phyloP scores from a whole-genome alignment of 2,113 vertebrate species.

The Pachycephala philippinensis region DNA sequence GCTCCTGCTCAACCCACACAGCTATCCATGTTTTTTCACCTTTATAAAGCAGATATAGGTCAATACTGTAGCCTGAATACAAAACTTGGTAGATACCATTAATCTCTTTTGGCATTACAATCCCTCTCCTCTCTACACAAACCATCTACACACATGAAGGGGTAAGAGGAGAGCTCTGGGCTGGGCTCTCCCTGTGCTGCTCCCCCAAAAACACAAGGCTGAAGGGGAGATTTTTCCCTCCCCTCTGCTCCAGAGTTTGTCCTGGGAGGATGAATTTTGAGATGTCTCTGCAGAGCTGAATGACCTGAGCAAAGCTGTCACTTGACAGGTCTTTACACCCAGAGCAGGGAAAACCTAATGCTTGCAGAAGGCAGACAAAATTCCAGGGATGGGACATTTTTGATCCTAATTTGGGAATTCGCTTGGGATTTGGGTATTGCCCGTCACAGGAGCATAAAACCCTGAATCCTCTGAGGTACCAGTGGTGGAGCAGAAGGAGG shows the following conservation, averaged over 20 bases:
- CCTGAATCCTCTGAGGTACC: background rate
- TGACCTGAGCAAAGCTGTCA: background rate
- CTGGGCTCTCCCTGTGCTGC: background rate
- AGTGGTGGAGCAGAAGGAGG: background rate
- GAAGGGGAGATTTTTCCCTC: background rate
- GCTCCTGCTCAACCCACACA: slow-evolving; percentile 29
- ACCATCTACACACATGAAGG: background rate
- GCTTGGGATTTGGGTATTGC: background rate
- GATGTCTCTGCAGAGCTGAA: background rate
- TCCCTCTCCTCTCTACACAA: background rate
- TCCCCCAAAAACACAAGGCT: background rate
- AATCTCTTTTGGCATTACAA: background rate
- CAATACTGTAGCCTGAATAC: slow-evolving; percentile 7
- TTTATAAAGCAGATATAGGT: slow-evolving; percentile 56
- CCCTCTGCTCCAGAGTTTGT: background rate
- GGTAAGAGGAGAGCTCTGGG: background rate
- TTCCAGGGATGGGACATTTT: background rate
- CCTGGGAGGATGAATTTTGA: background rate
- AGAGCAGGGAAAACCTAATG: background rate
- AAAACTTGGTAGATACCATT: slow-evolving; percentile 10
- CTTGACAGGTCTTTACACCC: background rate
- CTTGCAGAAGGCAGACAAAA: background rate
- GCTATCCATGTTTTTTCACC: slow-evolving; percentile 61
- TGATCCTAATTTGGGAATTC: background rate
- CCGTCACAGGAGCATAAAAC: background rate